Conservation (phyloP, 2,888 invertebrate genomes). For the Mesopsocus fuscifrons region DNA sequence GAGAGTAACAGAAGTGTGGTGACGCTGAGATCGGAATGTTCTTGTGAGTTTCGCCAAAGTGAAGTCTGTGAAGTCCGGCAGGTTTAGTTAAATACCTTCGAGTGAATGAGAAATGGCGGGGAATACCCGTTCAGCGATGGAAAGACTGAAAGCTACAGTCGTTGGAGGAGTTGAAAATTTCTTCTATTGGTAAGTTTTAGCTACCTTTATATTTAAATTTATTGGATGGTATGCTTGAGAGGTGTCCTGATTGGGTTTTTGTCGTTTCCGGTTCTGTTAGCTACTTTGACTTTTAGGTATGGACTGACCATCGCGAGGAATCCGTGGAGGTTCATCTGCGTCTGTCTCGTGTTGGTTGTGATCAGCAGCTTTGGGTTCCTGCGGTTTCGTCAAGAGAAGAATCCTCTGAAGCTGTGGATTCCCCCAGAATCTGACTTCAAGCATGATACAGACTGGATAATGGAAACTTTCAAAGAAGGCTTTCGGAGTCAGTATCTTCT, state of each 20-base stretch:
- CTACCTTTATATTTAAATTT: not conserved
- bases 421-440: slow-evolving; percentile 50
- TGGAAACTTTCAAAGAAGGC: slow-evolving; percentile 41
- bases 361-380: slow-evolving; percentile 40
- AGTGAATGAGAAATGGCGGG: no score
- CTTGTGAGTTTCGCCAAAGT: no score
- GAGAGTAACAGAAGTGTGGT: no score
- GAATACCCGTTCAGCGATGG: no score
- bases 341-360: slow-evolving; percentile 34
- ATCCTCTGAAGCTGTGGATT: slow-evolving; percentile 58
- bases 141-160: no score
- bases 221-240: not conserved
- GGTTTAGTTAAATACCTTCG: no score
- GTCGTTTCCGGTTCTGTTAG: not conserved
- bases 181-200: slow-evolving; percentile 6
- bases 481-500: slow-evolving; percentile 40
- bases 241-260: not conserved
- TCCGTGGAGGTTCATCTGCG: slow-evolving; percentile 38
- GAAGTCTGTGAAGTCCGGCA: no score
- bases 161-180: slow-evolving; percentile 4
- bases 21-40: no score
- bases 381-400: slow-evolving; percentile 49
- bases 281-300: slow-evolving; percentile 25
- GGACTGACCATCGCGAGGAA: slow-evolving; percentile 37
- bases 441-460: slow-evolving; percentile 50